Conservation (phyloP, 2,797 vertebrate genomes). For the Neosalanx taihuensis region DNA sequence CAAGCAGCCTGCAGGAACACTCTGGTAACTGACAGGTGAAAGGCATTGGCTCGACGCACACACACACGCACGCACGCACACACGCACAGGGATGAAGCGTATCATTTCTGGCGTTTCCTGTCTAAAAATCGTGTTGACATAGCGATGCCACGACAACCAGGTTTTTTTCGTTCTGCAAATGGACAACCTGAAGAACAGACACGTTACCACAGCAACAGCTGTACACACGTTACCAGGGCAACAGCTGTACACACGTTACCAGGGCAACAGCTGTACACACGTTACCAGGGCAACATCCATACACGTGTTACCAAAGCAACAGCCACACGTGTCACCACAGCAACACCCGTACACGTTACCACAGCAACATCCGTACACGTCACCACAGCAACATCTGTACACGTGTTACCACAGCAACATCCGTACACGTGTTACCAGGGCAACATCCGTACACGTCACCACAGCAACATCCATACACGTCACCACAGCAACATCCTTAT, state of each 20-base stretch:
- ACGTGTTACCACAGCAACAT: too few relatives aligned
- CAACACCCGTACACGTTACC: too few relatives aligned
- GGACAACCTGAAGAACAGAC: background rate
- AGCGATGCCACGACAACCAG: background rate
- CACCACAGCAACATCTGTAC: too few relatives aligned
- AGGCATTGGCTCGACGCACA: background rate
- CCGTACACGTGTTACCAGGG: too few relatives aligned
- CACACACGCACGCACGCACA: background rate
- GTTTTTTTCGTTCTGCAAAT: background rate
- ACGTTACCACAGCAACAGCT: background rate
- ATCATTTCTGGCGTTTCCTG: background rate
- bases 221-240: background rate
- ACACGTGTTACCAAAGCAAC: too few relatives aligned
- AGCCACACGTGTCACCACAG: too few relatives aligned
- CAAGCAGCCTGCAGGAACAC: background rate
- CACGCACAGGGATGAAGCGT: background rate
- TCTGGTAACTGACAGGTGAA: background rate
- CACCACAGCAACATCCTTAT: too few relatives aligned
- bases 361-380: too few relatives aligned
- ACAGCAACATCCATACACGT: too few relatives aligned
- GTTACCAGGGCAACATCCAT: too few relatives aligned
- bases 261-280: too few relatives aligned
- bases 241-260: background rate
- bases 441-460: too few relatives aligned
- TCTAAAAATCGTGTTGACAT: background rate